Evolutionary conservation across 2,888 invertebrate species (phyloP).

Genomic region (Uloborus plumipes): DNA sequence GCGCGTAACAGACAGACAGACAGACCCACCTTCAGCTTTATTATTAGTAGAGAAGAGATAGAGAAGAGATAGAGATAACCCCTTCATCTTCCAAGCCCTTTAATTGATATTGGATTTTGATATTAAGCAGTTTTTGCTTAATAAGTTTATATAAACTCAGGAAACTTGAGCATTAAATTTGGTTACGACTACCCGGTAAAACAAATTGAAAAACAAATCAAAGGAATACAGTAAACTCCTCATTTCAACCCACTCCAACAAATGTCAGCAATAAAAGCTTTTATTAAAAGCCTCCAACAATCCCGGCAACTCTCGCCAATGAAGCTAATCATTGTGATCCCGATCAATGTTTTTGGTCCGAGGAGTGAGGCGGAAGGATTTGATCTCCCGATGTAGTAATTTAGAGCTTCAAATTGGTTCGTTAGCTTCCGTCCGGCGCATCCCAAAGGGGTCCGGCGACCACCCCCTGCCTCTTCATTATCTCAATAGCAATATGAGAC

Average conservation of each 20-base stretch:
- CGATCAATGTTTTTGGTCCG: conserved; percentile 53
- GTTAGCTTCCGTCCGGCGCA: conserved; percentile 32
- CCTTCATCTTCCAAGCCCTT: no score
- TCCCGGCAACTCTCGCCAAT: background rate
- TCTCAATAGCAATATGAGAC: conserved; percentile 50
- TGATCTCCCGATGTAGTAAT: conserved; percentile 35
- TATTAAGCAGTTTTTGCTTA: no score
- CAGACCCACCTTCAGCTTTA: no score
- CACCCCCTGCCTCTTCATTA: conserved; percentile 55
- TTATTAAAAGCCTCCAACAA: background rate
- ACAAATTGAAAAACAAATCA: no score
- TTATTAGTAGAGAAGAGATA: no score
- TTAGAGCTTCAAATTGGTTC: conserved; percentile 62
- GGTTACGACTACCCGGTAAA: no score
- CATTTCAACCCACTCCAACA: background rate
- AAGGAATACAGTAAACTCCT: no score
- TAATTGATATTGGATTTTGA: no score
- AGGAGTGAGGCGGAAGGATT: conserved; percentile 14
- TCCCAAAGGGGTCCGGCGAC: conserved; percentile 40
- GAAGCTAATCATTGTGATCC: conserved; percentile 42
- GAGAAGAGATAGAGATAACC: no score
- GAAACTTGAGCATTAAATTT: no score
- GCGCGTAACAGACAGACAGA: no score
- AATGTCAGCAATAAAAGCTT: background rate
- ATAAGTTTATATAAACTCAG: no score